Evolutionary conservation across 2,797 vertebrate genomes (phyloP), one percentile per base, ranked within the genome.

Genomic region (Microtus californicus): DNA sequence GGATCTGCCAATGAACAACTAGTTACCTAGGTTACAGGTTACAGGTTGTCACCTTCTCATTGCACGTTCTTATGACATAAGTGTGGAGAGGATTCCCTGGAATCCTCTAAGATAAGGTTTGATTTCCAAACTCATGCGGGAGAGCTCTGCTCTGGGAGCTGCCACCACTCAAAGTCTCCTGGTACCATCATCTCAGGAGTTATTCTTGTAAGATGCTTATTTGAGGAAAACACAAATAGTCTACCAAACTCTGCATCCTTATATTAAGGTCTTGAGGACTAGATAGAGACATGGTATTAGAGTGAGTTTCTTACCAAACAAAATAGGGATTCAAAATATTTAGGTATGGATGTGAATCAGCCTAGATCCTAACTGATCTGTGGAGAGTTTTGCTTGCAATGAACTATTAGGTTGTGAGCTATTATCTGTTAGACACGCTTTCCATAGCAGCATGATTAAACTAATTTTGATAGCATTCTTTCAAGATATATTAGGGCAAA

Each of bases 241-340:
- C 45, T 37, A 40, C 14, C 5, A 27, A 11, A 56, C 25, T 43
- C 10, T 48, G 1, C 25, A 82, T 87, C 61, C 51, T 40, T 31
- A 40, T 25, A 37, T 83, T 76, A 76, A 48, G 5, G n/a, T 73
- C 77, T 73, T 87, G 19, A 93, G 82, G 91, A 78, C 25, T 93
- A 6, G 15, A n/a, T 71, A 80, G 2, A 94, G 37, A 43, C 69
- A 3, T 71, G 19, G 40, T 77, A 73, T 2, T 71, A 71, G 19
- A 83, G 5, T 78, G 86, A 76, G 13, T 45, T 87, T 54, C 23
- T 59, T 61, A 40, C 27, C 23, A 45, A 13, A 15, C 9, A 11
- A 63, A 61, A 78, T 82, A 21, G 31, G 56, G 90, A 71, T 87
- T 56, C 1, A 54, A 63, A 87, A 78, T 54, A 7, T 40, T 43